Evolutionary conservation across 2,888 invertebrate species (phyloP).

Genomic region (Drosophila anceps): DNA sequence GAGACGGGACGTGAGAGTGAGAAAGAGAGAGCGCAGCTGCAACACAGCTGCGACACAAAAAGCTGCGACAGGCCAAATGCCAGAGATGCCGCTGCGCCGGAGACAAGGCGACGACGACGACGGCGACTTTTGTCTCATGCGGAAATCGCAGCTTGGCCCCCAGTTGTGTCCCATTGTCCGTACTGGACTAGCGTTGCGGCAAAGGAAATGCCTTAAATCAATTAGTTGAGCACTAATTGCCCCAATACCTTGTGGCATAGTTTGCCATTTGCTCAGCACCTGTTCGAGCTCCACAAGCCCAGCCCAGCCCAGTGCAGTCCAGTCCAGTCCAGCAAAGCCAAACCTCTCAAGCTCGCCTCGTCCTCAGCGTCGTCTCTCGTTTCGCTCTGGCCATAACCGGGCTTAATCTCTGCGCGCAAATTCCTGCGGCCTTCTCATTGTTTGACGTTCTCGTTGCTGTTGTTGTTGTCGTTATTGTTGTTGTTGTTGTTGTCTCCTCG

Average conservation of each 20-base stretch:
- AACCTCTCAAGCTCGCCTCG: conserved; percentile 14
- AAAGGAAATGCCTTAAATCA: conserved; percentile 86
- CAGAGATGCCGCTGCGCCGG: conserved; percentile 63
- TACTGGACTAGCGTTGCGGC: conserved; percentile 54
- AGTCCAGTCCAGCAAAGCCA: neutral
- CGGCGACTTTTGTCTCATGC: conserved; percentile 63
- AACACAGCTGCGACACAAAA: conserved; percentile 41
- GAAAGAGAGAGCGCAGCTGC: conserved; percentile 42
- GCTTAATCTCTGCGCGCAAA: conserved; percentile 76
- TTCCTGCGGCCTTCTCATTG: conserved; percentile 80
- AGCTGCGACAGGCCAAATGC: conserved; percentile 69
- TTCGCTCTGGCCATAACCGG: conserved; percentile 39
- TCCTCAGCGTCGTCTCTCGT: conserved; percentile 1
- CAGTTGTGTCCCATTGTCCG: conserved; percentile 39
- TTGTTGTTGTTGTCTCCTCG: conserved; percentile 59
- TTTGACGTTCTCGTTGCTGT: conserved; percentile 48
- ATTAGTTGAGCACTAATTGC: conserved; percentile 86
- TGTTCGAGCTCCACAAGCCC: conserved; percentile 52
- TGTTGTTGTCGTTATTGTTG: conserved; percentile 57
- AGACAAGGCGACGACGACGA: conserved; percentile 64
- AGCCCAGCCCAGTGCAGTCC: neutral
- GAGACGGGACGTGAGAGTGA: conserved; percentile 1
- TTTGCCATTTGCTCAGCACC: conserved; percentile 79
- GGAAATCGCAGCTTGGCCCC: conserved; percentile 62
- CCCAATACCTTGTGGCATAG: conserved; percentile 85